These are phyloP conservation scores for Cephalopachus bancanus DNA, from an alignment of 2,797 vertebrate species.

Conservation along the genomic window DNA sequence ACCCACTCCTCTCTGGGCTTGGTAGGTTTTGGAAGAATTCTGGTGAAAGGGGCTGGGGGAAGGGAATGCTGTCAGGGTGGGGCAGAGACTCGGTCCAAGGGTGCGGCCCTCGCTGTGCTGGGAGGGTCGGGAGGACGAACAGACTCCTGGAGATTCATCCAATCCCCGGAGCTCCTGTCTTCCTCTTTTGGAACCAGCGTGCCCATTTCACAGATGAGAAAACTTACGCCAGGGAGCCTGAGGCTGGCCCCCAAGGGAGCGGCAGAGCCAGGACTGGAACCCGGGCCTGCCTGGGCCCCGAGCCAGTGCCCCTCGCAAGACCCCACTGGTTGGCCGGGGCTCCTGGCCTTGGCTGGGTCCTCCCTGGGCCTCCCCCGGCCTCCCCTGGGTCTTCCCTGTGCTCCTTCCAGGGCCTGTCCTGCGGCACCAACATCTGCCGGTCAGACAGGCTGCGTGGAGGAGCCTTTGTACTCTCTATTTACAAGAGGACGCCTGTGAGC, in stretches of 20 bases:
- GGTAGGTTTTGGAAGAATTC: neutral
- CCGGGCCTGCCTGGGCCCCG: rapidly evolving
- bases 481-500: conserved; percentile 77
- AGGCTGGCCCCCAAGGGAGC: neutral
- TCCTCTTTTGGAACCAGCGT: rapidly evolving
- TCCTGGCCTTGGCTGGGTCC: neutral
- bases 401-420: neutral
- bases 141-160: neutral
- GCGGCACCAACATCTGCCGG: neutral
- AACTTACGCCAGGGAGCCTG: neutral
- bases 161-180: neutral
- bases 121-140: neutral
- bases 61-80: neutral
- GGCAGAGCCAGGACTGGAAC: neutral
- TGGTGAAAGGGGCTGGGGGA: neutral
- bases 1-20: neutral
- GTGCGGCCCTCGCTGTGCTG: neutral
- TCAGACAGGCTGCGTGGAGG: neutral
- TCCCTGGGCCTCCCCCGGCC: neutral
- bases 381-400: neutral
- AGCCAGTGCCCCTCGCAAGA: rapidly evolving
- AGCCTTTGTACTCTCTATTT: conserved; percentile 80
- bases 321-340: rapidly evolving
- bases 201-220: conserved; percentile 35
- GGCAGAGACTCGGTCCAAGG: neutral